Evolutionary conservation across 2,797 vertebrate genomes (phyloP).

Genomic region (Protosalanx chinensis): DNA sequence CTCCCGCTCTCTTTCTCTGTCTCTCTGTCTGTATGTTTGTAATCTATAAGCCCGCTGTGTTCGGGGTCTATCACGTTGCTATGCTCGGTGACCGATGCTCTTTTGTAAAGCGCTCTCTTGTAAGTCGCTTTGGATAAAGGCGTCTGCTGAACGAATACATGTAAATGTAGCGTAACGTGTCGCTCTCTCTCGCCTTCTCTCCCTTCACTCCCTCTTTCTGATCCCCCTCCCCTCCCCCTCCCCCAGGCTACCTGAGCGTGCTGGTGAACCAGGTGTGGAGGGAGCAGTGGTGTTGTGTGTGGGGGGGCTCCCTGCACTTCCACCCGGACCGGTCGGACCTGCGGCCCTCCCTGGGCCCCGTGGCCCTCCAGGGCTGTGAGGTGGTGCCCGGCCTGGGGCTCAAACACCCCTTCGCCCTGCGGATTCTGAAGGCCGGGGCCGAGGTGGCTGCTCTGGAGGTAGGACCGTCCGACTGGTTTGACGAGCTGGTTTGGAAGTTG

Average conservation of each 20-base stretch:
- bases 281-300: conserved; percentile 90
- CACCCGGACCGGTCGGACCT: conserved; percentile 83
- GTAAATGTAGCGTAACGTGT: no score
- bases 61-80: no score
- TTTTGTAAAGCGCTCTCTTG: no score
- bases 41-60: no score
- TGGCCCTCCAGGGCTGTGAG: conserved; percentile 83
- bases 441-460: conserved; percentile 89
- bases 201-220: neutral
- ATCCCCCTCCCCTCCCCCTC: neutral
- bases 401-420: conserved; percentile 92
- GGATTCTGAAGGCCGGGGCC: conserved; percentile 78
- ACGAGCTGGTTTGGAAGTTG: neutral
- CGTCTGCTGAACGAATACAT: no score
- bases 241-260: conserved; percentile 83
- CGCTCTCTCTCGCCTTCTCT: neutral
- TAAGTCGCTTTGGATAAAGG: no score
- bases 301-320: conserved; percentile 84
- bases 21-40: conserved; percentile 3
- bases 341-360: conserved; percentile 76
- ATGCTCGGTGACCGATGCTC: no score
- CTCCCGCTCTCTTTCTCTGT: neutral
- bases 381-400: conserved; percentile 89
- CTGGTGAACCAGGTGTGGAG: conserved; percentile 92
- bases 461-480: neutral